Base-by-base conservation (phyloP, 2,113 vertebrate genomes). In the Eulacestoma nigropectus region DNA sequence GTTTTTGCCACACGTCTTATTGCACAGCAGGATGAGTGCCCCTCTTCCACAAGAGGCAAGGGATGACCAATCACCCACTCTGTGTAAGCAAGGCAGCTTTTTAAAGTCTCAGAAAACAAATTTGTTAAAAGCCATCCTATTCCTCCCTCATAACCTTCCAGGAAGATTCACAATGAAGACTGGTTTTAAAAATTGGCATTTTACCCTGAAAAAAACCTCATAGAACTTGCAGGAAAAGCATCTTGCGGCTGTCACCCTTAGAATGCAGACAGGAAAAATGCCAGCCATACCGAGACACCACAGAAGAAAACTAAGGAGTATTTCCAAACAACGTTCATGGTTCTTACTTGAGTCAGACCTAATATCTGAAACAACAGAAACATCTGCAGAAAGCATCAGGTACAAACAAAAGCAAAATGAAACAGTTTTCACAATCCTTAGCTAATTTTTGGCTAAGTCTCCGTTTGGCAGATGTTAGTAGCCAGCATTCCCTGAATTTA, bases 1-100 rank as follows among this genome's bases (percentile, higher is more conserved):
- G 25, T 7, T 53, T 57, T 80, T 76, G 17, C 19, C 41, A 63
- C 10, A 18, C 0, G 0, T 30, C 17, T n/a, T 42, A 25, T 2
- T 32, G n/a, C 23, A 32, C 4, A 57, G 29, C 65, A 82, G 29
- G 33, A 33, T 29, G 39, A 64, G 12, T 0, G 10, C 20, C 18
- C 47, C 59, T 49, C 47, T 70, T 32, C 27, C 25, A 26, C 27
- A 50, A 55, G 30, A 52, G 18, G 35, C 10, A 47, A 1, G 1
- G 32, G n/a, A 44, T 12, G 10, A 35, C 18, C 7, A 16, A 21
- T 22, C 37, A 59, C 14, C 18, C 26, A 63, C 9, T 74, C 7
- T n/a, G 32, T 53, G 8, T 10, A 67, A 80, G 14, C 10, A 47
- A 18, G 13, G 23, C 13, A 44, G 19, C 22, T 74, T 64, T 44